Evolutionary conservation across 2,113 vertebrate genomes (phyloP).

Genomic region (Platichthys stellatus): DNA sequence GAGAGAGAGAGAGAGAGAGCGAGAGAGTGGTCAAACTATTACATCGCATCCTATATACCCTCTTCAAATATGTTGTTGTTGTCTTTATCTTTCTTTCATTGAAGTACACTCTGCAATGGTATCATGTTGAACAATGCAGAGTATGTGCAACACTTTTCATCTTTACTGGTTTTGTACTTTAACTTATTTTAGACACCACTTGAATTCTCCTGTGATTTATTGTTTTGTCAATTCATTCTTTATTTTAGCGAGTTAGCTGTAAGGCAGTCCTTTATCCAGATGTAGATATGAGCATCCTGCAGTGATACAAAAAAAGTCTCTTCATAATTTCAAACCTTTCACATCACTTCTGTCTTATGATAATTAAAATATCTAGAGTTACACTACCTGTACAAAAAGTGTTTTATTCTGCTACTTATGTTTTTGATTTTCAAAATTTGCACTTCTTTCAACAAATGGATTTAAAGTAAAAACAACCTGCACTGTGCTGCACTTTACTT

Average conservation of each 20-base stretch:
- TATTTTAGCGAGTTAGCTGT: too few species aligned
- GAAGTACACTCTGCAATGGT: too few species aligned
- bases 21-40: conserved; percentile 16
- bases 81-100: neutral
- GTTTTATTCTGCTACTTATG: too few species aligned
- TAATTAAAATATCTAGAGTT: neutral
- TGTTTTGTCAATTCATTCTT: too few species aligned
- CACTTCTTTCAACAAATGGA: neutral
- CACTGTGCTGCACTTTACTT: neutral
- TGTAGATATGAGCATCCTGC: too few species aligned
- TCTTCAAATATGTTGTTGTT: neutral
- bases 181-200: neutral
- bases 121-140: too few species aligned
- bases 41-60: conserved; percentile 1
- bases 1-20: too few species aligned
- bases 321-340: neutral
- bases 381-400: too few species aligned
- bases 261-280: too few species aligned
- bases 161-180: neutral
- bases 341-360: neutral
- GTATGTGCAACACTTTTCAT: neutral
- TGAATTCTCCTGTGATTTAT: neutral
- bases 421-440: neutral
- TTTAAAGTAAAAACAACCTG: neutral
- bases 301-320: too few species aligned